Evolutionary conservation across 53 echinoderm and acorn worm species (phyloP), one percentile per base, ranked within the genome.

Genomic region (Actinopyga echinites): DNA sequence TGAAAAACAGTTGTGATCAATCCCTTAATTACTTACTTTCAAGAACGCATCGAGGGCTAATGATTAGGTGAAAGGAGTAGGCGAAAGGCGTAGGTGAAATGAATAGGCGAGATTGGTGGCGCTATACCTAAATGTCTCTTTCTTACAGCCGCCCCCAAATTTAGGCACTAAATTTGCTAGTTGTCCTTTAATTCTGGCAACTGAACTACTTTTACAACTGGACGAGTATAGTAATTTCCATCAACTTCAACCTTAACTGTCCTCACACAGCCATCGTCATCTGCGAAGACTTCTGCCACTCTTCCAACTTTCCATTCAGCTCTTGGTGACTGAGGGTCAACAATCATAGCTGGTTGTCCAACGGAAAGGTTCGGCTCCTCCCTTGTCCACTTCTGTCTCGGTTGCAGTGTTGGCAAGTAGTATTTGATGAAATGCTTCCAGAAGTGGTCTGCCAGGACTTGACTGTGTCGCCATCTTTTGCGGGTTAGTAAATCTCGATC

Each of bases 1-100:
- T n/a, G n/a, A n/a, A n/a, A n/a, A n/a, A 42, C 91, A 83, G 95
- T 93, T 95, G 91, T 0, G 12, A 3, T 5, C 3, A 37, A 37
- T 7, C 3, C 37, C 3, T 37, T 7, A 37, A 37, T 37, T 37
- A 5, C 3, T 7, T 37, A 37, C 3, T 5, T 37, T 37, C 37
- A 37, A 3, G 4, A 3, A 37, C 37, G 37, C 37, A 37, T 37
- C 37, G 37, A 37, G 7, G 7, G 59, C 3, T 58, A 58, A 25
- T 5, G 26, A 4, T n/a, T 58, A 4, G 9, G 59, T 5, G 59
- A 23, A 3, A 4, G 9, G 59, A 58, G 59, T 5, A 3, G 59
- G 59, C 8, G 4, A 58, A 25, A 58, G 26, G 3, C 5, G 59
- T 5, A 25, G n/a, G 59, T 23, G 3, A n/a, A 5, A 58, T 4